These are phyloP conservation scores for Syrphus vitripennis DNA, from an alignment of 2,888 invertebrate genomes.

Conservation along the genomic window DNA sequence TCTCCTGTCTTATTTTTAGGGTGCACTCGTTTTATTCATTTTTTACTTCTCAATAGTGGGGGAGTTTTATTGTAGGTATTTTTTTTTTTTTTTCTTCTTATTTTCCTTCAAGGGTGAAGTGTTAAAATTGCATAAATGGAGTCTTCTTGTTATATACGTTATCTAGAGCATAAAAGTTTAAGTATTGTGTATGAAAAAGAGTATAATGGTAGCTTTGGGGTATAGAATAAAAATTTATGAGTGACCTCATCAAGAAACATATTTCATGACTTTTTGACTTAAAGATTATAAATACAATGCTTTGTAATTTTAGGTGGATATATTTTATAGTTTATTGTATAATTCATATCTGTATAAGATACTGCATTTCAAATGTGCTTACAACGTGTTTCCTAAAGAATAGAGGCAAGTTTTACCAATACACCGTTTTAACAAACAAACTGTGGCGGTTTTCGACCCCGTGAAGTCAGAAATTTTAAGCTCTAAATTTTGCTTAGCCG, in stretches of 20 bases:
- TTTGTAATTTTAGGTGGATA: not conserved
- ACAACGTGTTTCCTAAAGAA: too few species aligned
- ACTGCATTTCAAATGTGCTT: not conserved
- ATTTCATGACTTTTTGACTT: not conserved
- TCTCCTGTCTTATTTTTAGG: conserved; percentile 3
- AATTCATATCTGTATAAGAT: not conserved
- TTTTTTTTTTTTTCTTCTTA: too few species aligned
- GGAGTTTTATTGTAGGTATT: not conserved
- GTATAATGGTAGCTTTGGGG: not conserved
- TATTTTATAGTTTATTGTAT: not conserved
- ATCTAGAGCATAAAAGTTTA: conserved; percentile 13
- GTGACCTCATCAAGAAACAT: conserved; percentile 21
- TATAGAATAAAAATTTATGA: conserved; percentile 21
- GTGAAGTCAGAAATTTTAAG: too few species aligned
- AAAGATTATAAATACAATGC: not conserved
- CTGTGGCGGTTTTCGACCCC: too few species aligned
- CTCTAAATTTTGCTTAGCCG: too few species aligned
- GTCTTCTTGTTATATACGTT: not conserved
- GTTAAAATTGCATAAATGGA: conserved; percentile 24
- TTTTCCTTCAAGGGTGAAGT: conserved; percentile 1
- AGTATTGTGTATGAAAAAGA: not conserved
- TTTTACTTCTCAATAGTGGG: not conserved
- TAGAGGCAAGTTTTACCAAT: too few species aligned
- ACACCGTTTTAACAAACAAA: too few species aligned
- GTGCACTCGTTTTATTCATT: conserved; percentile 18